Percentiles rank a stretch among this genome's conserved stretches.
phyloP scores from a whole-genome alignment of 2,888 invertebrate genomes.

The Caenorhabditis sp. region DNA sequence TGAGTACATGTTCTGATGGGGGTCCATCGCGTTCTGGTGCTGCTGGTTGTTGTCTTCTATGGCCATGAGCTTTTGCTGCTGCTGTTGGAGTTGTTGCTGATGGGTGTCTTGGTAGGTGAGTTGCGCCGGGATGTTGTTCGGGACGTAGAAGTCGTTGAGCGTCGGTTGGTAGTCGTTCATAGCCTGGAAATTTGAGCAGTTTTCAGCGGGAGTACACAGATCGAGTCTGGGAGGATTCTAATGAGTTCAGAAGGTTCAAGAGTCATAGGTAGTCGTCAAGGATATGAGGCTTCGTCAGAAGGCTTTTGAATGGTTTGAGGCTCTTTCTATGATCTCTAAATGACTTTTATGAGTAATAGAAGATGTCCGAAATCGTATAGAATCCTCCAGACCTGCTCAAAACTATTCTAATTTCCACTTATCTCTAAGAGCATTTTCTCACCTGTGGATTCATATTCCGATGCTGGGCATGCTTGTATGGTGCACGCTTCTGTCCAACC shows the following conservation, averaged over 20 bases:
- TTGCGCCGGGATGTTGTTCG: not conserved
- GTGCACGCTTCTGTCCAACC: constrained; percentile 12
- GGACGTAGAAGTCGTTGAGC: constrained; percentile 10
- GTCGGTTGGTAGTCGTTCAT: not conserved
- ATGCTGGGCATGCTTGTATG: not conserved
- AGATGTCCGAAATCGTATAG: not conserved
- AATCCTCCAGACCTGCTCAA: not conserved
- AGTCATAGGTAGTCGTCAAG: no score
- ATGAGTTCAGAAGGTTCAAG: no score
- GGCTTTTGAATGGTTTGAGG: no score
- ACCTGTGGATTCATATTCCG: not conserved
- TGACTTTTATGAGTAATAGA: no score
- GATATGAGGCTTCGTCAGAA: no score
- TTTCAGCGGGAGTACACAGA: no score
- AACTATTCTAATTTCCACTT: not conserved
- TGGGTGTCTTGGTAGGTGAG: constrained; percentile 17
- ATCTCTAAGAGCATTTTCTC: not conserved
- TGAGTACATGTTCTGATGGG: constrained; percentile 31
- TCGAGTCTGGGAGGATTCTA: no score
- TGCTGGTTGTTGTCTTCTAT: constrained; percentile 25
- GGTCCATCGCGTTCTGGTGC: constrained; percentile 10
- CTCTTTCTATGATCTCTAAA: no score
- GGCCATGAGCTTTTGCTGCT: constrained; percentile 2
- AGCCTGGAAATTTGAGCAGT: no score
- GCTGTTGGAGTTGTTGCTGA: not conserved